phyloP scores from a whole-genome alignment of 1,140 invertebrate genomes.

The Aphelinus atriplicis region DNA sequence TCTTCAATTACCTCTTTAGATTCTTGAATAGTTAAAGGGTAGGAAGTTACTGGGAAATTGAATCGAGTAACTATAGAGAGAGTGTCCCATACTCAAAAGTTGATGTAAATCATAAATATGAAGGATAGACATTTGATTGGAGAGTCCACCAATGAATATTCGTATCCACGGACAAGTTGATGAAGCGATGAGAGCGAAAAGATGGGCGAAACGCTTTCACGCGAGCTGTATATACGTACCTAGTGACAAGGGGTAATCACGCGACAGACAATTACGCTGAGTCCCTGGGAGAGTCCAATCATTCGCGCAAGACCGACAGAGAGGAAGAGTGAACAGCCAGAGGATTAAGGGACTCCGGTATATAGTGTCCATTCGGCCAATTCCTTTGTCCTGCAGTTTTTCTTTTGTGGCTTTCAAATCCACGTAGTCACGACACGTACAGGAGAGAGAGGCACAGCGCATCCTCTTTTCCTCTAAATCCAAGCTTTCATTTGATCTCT shows the following conservation, averaged over 20 bases:
- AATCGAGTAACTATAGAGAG: neutral
- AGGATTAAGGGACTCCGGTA: constrained; percentile 54
- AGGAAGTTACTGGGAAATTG: neutral
- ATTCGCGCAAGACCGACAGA: constrained; percentile 26
- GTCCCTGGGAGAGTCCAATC: constrained; percentile 49
- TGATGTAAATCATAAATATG: no score
- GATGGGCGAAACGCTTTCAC: constrained; percentile 5
- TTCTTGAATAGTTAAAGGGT: neutral
- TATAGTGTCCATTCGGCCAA: constrained; percentile 19
- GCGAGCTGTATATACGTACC: constrained; percentile 4
- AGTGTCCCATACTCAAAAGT: no score
- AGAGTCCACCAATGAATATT: no score
- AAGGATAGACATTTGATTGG: no score
- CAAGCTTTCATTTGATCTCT: constrained; percentile 36
- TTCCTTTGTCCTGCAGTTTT: constrained; percentile 52
- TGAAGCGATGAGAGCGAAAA: constrained; percentile 15
- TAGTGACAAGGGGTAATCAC: constrained; percentile 51
- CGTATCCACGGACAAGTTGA: constrained; percentile 16
- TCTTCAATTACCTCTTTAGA: no score
- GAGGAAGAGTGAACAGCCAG: constrained; percentile 28
- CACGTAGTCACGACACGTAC: constrained; percentile 40
- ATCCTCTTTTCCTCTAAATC: neutral
- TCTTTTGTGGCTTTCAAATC: constrained; percentile 48
- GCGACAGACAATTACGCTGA: constrained; percentile 55
- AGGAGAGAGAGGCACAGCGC: neutral